Percentiles rank a stretch among this genome's conserved stretches.
These are phyloP conservation scores for Cuniculus paca DNA, from an alignment of 2,797 vertebrate genomes.

Conservation along the genomic window DNA sequence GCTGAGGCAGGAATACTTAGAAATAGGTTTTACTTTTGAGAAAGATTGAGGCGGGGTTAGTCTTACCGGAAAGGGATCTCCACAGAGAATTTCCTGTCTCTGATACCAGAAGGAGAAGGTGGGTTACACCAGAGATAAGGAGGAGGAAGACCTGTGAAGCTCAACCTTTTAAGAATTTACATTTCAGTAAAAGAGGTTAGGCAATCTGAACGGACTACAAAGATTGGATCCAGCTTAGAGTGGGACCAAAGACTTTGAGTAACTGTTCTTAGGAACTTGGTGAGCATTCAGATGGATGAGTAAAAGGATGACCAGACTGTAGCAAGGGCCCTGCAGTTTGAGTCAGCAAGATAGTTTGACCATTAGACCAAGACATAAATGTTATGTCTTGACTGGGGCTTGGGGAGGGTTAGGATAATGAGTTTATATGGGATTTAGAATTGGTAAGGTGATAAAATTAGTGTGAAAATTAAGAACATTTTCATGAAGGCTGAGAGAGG, in stretches of 20 bases:
- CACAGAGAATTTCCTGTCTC: background rate
- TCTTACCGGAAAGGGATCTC: background rate
- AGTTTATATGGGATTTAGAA: background rate
- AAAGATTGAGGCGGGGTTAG: constrained; percentile 11
- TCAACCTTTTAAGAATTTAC: background rate
- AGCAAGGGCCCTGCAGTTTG: background rate
- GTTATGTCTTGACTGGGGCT: too few relatives aligned
- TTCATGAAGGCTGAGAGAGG: background rate
- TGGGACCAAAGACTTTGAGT: constrained; percentile 39
- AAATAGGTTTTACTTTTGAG: constrained; percentile 38
- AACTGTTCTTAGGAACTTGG: constrained; percentile 22
- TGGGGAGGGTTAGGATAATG: background rate
- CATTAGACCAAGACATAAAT: background rate
- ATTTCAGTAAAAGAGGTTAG: background rate
- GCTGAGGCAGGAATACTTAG: background rate
- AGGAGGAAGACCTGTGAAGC: background rate
- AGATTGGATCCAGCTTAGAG: background rate
- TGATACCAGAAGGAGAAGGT: background rate
- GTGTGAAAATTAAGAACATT: background rate
- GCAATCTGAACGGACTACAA: background rate
- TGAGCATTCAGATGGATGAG: constrained; percentile 1
- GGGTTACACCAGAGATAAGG: too few relatives aligned
- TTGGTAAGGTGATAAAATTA: background rate
- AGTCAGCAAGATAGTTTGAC: background rate
- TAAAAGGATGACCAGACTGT: background rate